A percentile compares a stretch with the other conserved stretches of the same genome.
Evolutionary conservation across 2,113 vertebrate genomes (phyloP).

Genomic region (Heliornis fulica): DNA sequence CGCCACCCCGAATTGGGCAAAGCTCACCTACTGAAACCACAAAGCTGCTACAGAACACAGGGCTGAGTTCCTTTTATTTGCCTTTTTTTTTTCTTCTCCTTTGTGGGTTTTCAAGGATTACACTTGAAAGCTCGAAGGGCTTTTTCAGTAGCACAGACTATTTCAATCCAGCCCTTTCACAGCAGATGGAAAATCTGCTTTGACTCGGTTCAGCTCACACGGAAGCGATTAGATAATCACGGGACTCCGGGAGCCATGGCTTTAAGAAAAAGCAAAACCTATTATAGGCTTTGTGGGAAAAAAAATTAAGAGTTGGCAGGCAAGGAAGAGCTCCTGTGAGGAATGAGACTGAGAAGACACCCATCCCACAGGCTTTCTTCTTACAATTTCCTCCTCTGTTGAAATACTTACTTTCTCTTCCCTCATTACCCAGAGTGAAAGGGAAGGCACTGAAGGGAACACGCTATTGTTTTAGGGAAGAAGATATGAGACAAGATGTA

Average conservation of each 20-base stretch:
- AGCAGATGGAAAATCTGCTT: background rate
- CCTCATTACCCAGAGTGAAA: background rate
- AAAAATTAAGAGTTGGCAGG: background rate
- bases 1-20: background rate
- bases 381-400: background rate
- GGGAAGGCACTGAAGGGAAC: background rate
- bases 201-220: background rate
- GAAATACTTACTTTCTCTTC: conserved; percentile 2
- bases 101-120: background rate
- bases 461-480: background rate
- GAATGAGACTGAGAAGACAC: background rate
- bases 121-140: background rate
- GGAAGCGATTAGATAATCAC: conserved; percentile 10
- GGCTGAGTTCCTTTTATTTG: background rate
- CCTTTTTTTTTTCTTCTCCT: background rate
- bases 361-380: background rate
- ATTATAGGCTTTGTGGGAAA: background rate
- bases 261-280: background rate
- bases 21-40: background rate
- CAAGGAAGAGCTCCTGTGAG: background rate
- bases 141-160: background rate
- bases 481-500: background rate
- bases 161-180: background rate
- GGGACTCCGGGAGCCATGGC: fast-evolving
- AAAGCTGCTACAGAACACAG: background rate